Conservation (phyloP, 2,113 vertebrate genomes). For the chimpanzee (Pan troglodytes) region DNA sequence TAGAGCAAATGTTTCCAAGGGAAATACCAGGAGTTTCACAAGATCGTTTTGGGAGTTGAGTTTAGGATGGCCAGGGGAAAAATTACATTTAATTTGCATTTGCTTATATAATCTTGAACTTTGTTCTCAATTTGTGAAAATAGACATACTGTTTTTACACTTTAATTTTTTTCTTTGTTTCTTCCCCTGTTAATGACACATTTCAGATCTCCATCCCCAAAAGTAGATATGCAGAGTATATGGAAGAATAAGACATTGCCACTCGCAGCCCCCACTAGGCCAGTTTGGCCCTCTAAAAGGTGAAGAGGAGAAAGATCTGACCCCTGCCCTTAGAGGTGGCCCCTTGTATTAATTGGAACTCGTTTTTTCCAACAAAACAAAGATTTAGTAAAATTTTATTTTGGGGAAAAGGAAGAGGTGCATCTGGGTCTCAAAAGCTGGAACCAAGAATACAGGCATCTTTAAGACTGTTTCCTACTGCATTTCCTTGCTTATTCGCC, state of each 20-base stretch:
- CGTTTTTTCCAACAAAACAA: background rate
- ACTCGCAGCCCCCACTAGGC: background rate
- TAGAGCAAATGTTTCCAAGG: background rate
- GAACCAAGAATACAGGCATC: background rate
- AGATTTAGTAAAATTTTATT: background rate
- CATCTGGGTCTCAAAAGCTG: background rate
- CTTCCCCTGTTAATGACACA: background rate
- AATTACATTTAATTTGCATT: constrained; percentile 1
- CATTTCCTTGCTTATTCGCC: background rate
- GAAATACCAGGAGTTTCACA: background rate
- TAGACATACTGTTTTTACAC: background rate
- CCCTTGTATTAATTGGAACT: background rate
- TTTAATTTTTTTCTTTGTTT: background rate
- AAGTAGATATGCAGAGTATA: background rate
- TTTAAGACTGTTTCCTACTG: background rate
- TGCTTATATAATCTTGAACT: constrained; percentile 10
- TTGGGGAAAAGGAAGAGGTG: background rate
- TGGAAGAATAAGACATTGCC: background rate
- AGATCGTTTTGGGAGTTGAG: background rate
- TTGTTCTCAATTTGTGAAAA: constrained; percentile 6
- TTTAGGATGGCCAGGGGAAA: background rate
- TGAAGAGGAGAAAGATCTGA: background rate
- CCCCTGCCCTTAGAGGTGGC: background rate
- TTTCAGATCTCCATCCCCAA: background rate
- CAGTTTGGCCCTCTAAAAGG: background rate